Evolutionary conservation across 2,797 vertebrate genomes (phyloP).

Genomic region (Scolopax bukidnonensis): DNA sequence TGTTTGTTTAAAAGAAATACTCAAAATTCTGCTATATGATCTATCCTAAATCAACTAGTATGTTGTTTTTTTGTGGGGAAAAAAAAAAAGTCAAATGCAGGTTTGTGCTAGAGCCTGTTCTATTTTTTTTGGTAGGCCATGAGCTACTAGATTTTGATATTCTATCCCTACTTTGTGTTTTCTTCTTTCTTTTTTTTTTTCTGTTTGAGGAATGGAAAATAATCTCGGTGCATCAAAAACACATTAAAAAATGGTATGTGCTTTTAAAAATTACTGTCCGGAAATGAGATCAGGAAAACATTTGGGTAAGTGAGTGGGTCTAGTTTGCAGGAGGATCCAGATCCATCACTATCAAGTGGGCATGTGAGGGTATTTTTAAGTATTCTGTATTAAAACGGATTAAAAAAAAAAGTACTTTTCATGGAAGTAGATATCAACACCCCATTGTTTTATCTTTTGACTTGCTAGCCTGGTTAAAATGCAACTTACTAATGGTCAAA

Average conservation of each 20-base stretch:
- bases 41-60: no score
- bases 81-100: not conserved
- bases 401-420: not conserved
- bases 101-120: not conserved
- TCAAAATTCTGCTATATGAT: not conserved
- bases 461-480: not conserved
- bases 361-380: not conserved
- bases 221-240: not conserved
- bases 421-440: not conserved
- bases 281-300: not conserved
- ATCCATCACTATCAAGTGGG: not conserved
- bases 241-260: not conserved
- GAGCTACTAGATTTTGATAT: not conserved
- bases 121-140: fast-evolving
- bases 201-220: not conserved
- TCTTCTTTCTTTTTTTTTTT: not conserved
- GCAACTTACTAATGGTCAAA: not conserved
- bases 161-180: not conserved
- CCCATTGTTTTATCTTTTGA: not conserved
- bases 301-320: not conserved
- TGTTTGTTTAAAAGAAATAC: not conserved
- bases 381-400: not conserved
- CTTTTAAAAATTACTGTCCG: not conserved
- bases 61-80: not conserved
- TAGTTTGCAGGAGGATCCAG: not conserved